phyloP scores from a whole-genome alignment of 2,797 vertebrate genomes.

The Amblyopsis hoosieri region DNA sequence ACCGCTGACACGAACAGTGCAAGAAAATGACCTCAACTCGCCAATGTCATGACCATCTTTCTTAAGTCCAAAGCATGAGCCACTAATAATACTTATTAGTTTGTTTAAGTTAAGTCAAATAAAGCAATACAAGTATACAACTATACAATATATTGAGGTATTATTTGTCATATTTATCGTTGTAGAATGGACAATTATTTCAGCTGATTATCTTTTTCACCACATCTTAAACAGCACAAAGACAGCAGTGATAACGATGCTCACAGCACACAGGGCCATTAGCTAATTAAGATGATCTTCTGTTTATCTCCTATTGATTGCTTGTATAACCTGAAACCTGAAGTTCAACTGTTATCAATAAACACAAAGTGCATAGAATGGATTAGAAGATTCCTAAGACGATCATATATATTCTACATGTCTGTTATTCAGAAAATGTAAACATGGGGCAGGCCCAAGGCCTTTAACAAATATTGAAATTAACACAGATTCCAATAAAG shows the following conservation, averaged over 20 bases:
- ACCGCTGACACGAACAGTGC: conserved; percentile 54
- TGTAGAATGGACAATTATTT: conserved; percentile 31
- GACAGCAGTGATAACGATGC: conserved; percentile 4
- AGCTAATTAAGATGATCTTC: conserved; percentile 42
- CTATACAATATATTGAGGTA: conserved; percentile 25
- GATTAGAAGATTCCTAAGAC: conserved; percentile 13
- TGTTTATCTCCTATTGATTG: conserved; percentile 24
- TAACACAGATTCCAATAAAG: conserved; percentile 1
- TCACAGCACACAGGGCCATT: conserved; percentile 22
- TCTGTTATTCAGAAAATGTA: neutral
- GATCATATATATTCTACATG: conserved; percentile 1
- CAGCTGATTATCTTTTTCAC: neutral
- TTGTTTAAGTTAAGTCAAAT: conserved; percentile 25
- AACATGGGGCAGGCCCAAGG: conserved; percentile 7
- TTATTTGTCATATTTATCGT: conserved; percentile 36
- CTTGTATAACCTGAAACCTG: conserved; percentile 5
- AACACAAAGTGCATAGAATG: conserved; percentile 6
- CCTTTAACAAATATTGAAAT: conserved; percentile 9
- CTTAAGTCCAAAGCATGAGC: conserved; percentile 35
- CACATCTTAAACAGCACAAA: conserved; percentile 7
- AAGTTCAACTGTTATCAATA: conserved; percentile 15
- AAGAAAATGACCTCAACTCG: conserved; percentile 61
- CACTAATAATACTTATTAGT: conserved; percentile 49
- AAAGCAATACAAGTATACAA: conserved; percentile 9
- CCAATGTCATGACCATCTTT: conserved; percentile 66